These are phyloP conservation scores for Meiosimyza platycephala DNA, from an alignment of 2,888 invertebrate genomes.

Conservation along the genomic window DNA sequence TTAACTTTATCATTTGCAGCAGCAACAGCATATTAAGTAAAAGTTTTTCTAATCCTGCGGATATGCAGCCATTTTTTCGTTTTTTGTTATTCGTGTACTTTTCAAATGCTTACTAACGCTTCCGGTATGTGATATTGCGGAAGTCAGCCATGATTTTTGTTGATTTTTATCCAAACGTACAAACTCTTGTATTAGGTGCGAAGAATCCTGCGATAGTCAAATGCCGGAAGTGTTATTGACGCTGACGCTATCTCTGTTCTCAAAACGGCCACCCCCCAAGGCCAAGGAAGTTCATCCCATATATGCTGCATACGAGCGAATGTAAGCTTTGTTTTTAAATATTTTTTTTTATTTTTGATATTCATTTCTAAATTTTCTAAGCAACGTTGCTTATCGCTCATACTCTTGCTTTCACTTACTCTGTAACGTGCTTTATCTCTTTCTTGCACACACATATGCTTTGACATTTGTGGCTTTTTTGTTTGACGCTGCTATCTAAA, in stretches of 20 bases:
- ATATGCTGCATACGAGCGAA: too few relatives aligned
- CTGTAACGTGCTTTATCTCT: background rate
- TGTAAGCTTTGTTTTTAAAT: too few relatives aligned
- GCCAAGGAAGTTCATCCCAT: too few relatives aligned
- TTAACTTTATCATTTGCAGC: background rate
- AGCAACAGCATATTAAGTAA: background rate
- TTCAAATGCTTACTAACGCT: constrained; percentile 30
- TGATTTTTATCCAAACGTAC: constrained; percentile 44
- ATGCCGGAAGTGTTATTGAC: constrained; percentile 18
- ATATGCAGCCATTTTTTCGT: background rate
- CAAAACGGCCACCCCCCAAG: too few relatives aligned
- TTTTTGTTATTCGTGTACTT: background rate
- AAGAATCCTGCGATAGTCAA: constrained; percentile 31
- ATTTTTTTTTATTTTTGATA: background rate
- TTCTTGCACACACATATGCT: background rate
- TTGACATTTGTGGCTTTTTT: constrained; percentile 4
- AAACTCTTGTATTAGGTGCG: constrained; percentile 41
- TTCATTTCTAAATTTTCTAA: constrained; percentile 37
- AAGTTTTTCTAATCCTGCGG: background rate
- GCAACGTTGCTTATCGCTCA: background rate
- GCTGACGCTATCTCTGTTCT: too few relatives aligned
- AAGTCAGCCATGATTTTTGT: constrained; percentile 41
- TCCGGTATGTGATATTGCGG: constrained; percentile 40
- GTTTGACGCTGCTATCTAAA: constrained; percentile 40
- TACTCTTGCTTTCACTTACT: background rate